Base-by-base conservation (phyloP, 2,888 invertebrate species). In the Drosophila kanekoi region DNA sequence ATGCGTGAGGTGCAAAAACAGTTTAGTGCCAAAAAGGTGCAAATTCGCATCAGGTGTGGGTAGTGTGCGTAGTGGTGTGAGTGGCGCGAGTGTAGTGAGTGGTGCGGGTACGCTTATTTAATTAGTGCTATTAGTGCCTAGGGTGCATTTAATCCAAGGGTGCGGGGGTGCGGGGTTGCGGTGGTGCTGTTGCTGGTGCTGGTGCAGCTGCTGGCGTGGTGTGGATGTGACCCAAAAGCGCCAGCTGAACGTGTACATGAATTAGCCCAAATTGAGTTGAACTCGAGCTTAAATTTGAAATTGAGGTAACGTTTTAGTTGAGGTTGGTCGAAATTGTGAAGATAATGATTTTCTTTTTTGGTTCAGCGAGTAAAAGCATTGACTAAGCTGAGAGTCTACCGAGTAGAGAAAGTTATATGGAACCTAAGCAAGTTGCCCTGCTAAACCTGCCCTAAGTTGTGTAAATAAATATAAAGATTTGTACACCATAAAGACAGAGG, bases 1-100 rank as follows among this genome's bases (percentile, higher is more conserved):
- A 77, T 75, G 87, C 79, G 85, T 62, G 84, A 59, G 63, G 84
- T 85, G 86, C 77, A 74, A 62, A 69, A 77, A 83, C 51, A 74
- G 77, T 86, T 89, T 88, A 83, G 85, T 89, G 89, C 89, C 73
- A 78, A 73, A 77, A 69, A 72, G 77, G 85, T 82, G 72, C 85
- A 77, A 74, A 63, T 58, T 53, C 40, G 23, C 38, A 52, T 54
- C 44, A 59, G 51, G 52, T 61, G 58, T 62, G 53, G 16, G 48
- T 32, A 43, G 49, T 61, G 59, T 41, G 41, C 11, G 32, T 14
- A 45, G 56, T 37, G 20, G 8, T 38, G 64, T 68, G 33, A 13
- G 45, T 61, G 11, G 14, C 5, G 58, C 52, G 41, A 18, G 53
- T 69, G 45, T 65, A 32, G 48, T 56, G 45, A 43, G 56, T 53